Conservation (phyloP, 2,888 invertebrate species). For the Saturnia japonica region DNA sequence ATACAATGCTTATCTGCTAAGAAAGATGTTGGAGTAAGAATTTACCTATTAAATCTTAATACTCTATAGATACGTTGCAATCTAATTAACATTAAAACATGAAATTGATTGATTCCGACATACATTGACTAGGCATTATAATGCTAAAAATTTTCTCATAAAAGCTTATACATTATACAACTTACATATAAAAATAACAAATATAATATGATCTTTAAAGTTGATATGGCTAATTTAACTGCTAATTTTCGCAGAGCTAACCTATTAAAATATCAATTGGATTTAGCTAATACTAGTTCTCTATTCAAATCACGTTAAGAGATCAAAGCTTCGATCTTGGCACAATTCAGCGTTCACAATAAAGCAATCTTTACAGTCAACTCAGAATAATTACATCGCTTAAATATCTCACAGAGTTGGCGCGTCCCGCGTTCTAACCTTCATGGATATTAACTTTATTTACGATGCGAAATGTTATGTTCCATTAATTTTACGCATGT, state of each 20-base stretch:
- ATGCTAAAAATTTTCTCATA: no score
- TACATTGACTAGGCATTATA: no score
- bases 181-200: no score
- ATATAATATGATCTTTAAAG: background rate
- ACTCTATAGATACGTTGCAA: no score
- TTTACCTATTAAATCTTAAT: no score
- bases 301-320: slow-evolving; percentile 49
- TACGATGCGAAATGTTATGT: slow-evolving; percentile 47
- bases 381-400: slow-evolving; percentile 45
- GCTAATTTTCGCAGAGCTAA: slow-evolving; percentile 34
- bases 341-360: slow-evolving; percentile 50
- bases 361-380: slow-evolving; percentile 46
- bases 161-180: no score
- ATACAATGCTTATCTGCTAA: no score
- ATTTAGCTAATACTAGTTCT: slow-evolving; percentile 50
- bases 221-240: slow-evolving; percentile 27
- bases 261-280: slow-evolving; percentile 64
- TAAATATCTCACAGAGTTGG: slow-evolving; percentile 35
- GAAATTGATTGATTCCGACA: no score
- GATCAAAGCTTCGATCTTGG: slow-evolving; percentile 69
- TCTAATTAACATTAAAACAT: no score
- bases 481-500: slow-evolving; percentile 47
- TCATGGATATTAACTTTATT: slow-evolving; percentile 51
- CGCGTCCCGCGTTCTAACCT: slow-evolving; percentile 42
- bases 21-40: no score